Conservation (phyloP, 2,888 invertebrate species). For the Lasioglossum vierecki region DNA sequence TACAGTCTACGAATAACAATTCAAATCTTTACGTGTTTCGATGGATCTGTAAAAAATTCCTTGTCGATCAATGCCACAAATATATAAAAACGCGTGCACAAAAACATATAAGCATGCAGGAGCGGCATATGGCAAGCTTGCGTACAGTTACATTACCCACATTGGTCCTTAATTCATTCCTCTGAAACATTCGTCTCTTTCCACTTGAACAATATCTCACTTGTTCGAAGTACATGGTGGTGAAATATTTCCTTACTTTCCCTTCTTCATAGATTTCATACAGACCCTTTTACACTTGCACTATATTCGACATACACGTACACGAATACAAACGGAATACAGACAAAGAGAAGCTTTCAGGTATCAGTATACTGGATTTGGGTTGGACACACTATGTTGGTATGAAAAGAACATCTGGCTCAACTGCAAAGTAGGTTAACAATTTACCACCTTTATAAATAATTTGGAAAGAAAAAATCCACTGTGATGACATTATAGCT, state of each 20-base stretch:
- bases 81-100: background rate
- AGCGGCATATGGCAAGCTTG: constrained; percentile 60
- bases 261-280: constrained; percentile 98
- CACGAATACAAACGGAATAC: background rate
- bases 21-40: background rate
- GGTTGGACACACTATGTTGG: background rate
- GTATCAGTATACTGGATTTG: background rate
- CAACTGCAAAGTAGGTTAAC: background rate
- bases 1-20: too few relatives aligned
- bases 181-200: constrained; percentile 93
- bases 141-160: constrained; percentile 29
- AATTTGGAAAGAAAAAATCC: background rate
- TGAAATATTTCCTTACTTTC: constrained; percentile 97
- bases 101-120: constrained; percentile 6
- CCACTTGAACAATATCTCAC: constrained; percentile 94
- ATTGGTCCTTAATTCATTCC: constrained; percentile 7
- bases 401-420: background rate
- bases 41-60: constrained; percentile 20
- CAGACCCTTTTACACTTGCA: constrained; percentile 94
- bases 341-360: background rate
- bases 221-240: constrained; percentile 96
- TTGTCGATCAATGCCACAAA: background rate
- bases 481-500: background rate
- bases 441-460: too few relatives aligned
- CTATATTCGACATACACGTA: background rate